Evolutionary conservation across 2,888 invertebrate genomes (phyloP), one percentile per base, ranked within the genome.

Genomic region (Drosophila buzzatii): DNA sequence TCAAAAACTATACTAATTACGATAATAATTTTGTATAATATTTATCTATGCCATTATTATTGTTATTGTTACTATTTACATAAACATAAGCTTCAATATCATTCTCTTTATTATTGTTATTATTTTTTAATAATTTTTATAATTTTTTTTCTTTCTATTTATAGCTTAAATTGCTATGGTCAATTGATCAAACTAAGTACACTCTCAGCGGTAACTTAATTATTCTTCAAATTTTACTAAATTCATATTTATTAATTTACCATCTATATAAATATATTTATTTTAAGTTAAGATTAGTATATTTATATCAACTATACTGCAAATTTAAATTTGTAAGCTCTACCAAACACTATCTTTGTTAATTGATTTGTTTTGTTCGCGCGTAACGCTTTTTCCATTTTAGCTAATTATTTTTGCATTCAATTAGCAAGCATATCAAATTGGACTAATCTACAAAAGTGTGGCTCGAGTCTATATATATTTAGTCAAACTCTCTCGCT

Each of bases 331-430:
- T 39, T n/a, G 18, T 16, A 27, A 27, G 27, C 27, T 37, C 18
- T 14, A 18, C 20, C 18, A n/a, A 14, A 23, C 33, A 47, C 45
- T 49, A 31, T 31, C 39, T 16, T 0, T 4, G 18, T 49, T 59
- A 59, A 39, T 49, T 49, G 31, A 49, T 49, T 49, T 59, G 16
- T 59, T 45, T 39, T 35, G 33, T 16, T 27, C 31, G 14, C 23
- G 14, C 5, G 27, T 10, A 18, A 1, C 20, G n/a, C 27, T 42
- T n/a, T 41, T 47, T 14, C n/a, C 35, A 77, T 49, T 76, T 45
- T 35, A 49, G 44, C 41, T 72, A 76, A 77, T 76, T 76, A 60
- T 51, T 61, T 64, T 45, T 64, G n/a, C 49, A 69, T 59, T 62
- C n/a, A 64, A 65, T 69, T 73, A 62, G 42, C 31, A 7, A 14